These are phyloP conservation scores for Celastrina argiolus DNA, from an alignment of 2,888 invertebrate species.

Conservation along the genomic window DNA sequence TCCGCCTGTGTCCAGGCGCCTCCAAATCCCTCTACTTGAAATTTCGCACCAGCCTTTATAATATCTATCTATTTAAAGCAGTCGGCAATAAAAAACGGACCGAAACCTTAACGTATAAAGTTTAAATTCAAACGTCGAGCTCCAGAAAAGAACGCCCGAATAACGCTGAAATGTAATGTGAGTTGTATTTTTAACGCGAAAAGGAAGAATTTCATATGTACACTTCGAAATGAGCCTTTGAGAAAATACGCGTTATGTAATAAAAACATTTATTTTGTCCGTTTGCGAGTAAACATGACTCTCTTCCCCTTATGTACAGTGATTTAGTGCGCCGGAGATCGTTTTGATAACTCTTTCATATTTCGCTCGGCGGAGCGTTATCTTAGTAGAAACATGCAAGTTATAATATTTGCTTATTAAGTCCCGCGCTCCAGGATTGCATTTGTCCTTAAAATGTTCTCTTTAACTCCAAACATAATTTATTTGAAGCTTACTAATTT, in stretches of 20 bases:
- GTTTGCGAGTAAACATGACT: constrained; percentile 73
- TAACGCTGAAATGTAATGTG: constrained; percentile 39
- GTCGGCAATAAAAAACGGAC: constrained; percentile 42
- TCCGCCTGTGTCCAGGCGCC: constrained; percentile 42
- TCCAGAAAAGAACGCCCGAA: constrained; percentile 34
- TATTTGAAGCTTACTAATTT: constrained; percentile 7
- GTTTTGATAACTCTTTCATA: constrained; percentile 76
- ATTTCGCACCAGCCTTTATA: constrained; percentile 71
- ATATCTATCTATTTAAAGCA: constrained; percentile 44
- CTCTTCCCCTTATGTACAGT: constrained; percentile 73
- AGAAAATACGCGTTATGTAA: constrained; percentile 76
- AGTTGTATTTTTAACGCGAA: constrained; percentile 37
- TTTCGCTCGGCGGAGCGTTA: constrained; percentile 69
- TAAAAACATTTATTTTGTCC: constrained; percentile 77
- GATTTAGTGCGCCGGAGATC: constrained; percentile 76
- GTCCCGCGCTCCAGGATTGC: constrained; percentile 43
- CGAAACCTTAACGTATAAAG: constrained; percentile 31
- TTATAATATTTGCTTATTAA: constrained; percentile 54
- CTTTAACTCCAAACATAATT: constrained; percentile 20
- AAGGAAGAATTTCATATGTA: constrained; percentile 41
- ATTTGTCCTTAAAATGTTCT: constrained; percentile 32
- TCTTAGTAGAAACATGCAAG: constrained; percentile 67
- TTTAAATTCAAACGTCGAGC: constrained; percentile 37
- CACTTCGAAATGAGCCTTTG: constrained; percentile 54
- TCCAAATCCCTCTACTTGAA: constrained; percentile 75